These are phyloP conservation scores for Metopia argyrocephala DNA, from an alignment of 2,888 invertebrate species.

Conservation along the genomic window DNA sequence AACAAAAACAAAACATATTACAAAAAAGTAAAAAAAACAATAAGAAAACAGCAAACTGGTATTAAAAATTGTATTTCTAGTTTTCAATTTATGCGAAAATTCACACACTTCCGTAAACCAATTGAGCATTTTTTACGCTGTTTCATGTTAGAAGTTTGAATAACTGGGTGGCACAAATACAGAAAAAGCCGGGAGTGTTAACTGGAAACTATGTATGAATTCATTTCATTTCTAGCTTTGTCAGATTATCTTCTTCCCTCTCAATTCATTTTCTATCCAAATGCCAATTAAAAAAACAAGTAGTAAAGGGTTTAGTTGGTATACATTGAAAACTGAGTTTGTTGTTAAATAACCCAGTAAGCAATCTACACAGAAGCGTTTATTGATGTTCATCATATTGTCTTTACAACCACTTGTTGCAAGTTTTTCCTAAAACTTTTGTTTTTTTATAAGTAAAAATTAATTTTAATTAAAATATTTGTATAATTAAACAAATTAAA, in stretches of 20 bases:
- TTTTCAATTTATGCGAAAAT: slow-evolving; percentile 45
- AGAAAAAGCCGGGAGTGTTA: too few species aligned
- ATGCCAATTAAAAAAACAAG: slow-evolving; percentile 13
- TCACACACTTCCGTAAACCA: slow-evolving; percentile 30
- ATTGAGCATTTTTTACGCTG: slow-evolving; percentile 30
- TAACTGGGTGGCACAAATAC: background rate
- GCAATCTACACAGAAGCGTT: too few species aligned
- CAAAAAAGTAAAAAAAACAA: background rate
- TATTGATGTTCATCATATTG: too few species aligned
- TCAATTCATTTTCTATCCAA: slow-evolving; percentile 22
- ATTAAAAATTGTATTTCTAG: slow-evolving; percentile 41
- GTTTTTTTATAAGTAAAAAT: too few species aligned
- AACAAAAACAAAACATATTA: slow-evolving; percentile 14
- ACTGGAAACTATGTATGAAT: background rate
- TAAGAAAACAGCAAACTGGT: background rate
- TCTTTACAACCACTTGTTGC: too few species aligned
- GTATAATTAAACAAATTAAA: too few species aligned
- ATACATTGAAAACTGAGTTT: too few species aligned
- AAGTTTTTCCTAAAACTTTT: too few species aligned
- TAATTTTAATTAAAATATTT: too few species aligned
- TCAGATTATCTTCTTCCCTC: too few species aligned
- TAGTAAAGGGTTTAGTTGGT: slow-evolving; percentile 24
- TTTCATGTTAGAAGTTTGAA: background rate
- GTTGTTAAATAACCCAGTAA: too few species aligned
- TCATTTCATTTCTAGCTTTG: slow-evolving; percentile 13